Evolutionary conservation across 2,113 vertebrate genomes (phyloP).

Genomic region (Colaptes auratus): DNA sequence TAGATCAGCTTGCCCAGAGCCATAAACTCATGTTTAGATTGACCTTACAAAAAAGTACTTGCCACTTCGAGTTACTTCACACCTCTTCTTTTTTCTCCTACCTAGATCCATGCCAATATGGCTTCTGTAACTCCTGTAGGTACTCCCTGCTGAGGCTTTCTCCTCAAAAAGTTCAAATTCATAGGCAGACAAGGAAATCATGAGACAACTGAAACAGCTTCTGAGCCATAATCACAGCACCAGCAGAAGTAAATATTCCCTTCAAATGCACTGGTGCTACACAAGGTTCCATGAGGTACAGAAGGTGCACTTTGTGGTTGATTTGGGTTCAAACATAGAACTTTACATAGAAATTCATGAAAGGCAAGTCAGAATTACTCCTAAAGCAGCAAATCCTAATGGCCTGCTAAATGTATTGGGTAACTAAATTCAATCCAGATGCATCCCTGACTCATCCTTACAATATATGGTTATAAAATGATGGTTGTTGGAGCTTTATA

Average conservation of each 20-base stretch:
- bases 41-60: neutral
- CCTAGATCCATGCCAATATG: neutral
- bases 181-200: neutral
- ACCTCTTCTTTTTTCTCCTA: neutral
- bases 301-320: neutral
- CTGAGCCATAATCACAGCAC: neutral
- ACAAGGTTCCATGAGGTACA: neutral
- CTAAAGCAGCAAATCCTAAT: neutral
- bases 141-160: neutral
- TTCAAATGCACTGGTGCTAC: neutral
- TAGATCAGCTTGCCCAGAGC: neutral
- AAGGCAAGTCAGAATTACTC: neutral
- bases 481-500: neutral
- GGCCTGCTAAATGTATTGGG: neutral
- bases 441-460: neutral
- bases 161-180: neutral
- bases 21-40: neutral
- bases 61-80: neutral
- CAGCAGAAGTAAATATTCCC: neutral
- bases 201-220: neutral
- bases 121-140: neutral
- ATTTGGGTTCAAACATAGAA: neutral
- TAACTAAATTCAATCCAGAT: slow-evolving; percentile 42
- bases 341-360: neutral
- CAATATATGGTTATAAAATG: slow-evolving; percentile 24